These are phyloP conservation scores for Oncorhynchus gorbuscha DNA, from an alignment of 2,113 vertebrate species.

Conservation along the genomic window DNA sequence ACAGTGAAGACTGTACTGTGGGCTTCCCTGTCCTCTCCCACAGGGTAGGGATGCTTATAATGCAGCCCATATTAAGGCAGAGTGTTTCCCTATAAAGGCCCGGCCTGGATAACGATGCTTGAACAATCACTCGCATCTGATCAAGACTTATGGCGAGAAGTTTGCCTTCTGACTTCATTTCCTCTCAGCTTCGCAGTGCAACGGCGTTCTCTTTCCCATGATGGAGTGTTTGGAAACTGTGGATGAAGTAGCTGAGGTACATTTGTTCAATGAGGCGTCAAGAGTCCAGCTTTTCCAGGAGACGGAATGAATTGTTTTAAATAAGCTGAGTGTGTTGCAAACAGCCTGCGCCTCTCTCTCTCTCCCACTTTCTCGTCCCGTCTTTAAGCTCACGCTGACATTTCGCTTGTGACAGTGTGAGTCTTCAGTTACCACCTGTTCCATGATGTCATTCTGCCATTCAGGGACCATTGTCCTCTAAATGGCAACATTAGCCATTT, in stretches of 20 bases:
- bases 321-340: constrained; percentile 58
- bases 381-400: constrained; percentile 45
- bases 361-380: constrained; percentile 28
- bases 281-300: constrained; percentile 66
- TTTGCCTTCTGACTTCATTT: constrained; percentile 70
- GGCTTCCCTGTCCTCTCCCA: constrained; percentile 40
- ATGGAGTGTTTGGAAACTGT: constrained; percentile 62
- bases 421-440: constrained; percentile 40
- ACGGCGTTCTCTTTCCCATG: constrained; percentile 37
- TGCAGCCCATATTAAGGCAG: constrained; percentile 61
- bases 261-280: constrained; percentile 72
- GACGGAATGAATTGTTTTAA: constrained; percentile 63
- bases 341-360: constrained; percentile 24
- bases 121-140: constrained; percentile 64
- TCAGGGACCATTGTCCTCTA: constrained; percentile 47
- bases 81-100: constrained; percentile 62
- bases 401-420: constrained; percentile 30
- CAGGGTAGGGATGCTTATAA: constrained; percentile 65
- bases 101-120: constrained; percentile 66
- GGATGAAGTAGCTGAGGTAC: constrained; percentile 59
- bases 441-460: constrained; percentile 38
- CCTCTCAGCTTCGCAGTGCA: constrained; percentile 45
- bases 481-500: constrained; percentile 46
- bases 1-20: constrained; percentile 46
- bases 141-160: constrained; percentile 67